Evolutionary conservation across 2,113 vertebrate genomes (phyloP), one percentile per base, ranked within the genome.

Genomic region (Protobothrops mucrosquamatus): DNA sequence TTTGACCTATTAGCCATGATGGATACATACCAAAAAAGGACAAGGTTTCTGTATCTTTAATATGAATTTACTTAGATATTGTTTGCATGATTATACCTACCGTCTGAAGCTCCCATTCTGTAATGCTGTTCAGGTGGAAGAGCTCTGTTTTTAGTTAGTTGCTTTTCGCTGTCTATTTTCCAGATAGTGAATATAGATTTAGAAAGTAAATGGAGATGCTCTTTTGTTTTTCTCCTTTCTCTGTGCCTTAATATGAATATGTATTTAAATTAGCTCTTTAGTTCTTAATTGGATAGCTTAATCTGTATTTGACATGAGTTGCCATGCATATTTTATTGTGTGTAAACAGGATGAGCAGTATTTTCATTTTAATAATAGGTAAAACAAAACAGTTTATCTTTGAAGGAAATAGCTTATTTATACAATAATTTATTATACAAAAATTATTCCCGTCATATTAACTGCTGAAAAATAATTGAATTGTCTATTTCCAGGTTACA

Each of bases 401-500:
- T 81, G 54, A n/a, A 46, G 14, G 89, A 43, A 54, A 10, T 6
- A 24, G 23, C 5, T 85, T 74, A 51, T 61, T 46, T 29, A 7
- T 74, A 81, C n/a, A 29, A 51, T 59, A 2, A 1, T 5, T 24
- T 90, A 46, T 46, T 29, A 7, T 74, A 81, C 15, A 29, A 51
- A 39, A 2, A 3, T 5, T 24, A 86, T 85, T 61, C 46, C 18
- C 9, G 8, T 39, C 10, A 2, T 23, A 24, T 87, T 59, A 4
- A 15, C 14, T 61, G 26, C 69, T 61, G 4, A 52, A 7, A 59
- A 51, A 3, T 34, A 18, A 26, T 15, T n/a, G 24, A 52, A 26
- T 8, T 92, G 57, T 1, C 24, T 23, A 81, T 29, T 88, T 92
- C 52, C 96, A 99, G 98, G 96, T 99, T 95, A 98, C 95, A 54